Evolutionary conservation across 2,113 vertebrate species (phyloP).

Genomic region (Emberiza fucata): DNA sequence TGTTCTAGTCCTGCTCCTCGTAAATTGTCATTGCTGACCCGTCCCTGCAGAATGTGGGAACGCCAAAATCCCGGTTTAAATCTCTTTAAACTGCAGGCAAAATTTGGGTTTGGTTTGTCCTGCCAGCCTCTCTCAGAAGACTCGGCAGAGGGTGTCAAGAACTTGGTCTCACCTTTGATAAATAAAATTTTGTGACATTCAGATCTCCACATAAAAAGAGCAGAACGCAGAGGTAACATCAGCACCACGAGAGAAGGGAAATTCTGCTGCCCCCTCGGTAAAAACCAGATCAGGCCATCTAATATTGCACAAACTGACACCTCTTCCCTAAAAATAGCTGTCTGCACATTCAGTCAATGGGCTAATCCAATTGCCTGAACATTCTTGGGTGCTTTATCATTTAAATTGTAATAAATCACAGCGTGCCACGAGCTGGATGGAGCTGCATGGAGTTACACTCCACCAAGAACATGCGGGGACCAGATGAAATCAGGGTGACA

Average conservation of each 20-base stretch:
- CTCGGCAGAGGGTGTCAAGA: neutral
- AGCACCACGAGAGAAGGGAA: neutral
- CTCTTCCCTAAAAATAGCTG: slow-evolving; percentile 69
- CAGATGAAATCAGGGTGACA: slow-evolving; percentile 61
- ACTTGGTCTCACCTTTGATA: neutral
- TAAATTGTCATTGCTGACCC: neutral
- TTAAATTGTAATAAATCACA: slow-evolving; percentile 76
- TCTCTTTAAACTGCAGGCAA: neutral
- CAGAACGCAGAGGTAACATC: neutral
- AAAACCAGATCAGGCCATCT: slow-evolving; percentile 31
- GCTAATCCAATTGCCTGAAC: slow-evolving; percentile 74
- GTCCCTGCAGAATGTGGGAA: neutral
- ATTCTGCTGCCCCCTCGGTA: neutral
- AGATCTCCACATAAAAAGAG: neutral
- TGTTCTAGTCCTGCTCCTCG: neutral
- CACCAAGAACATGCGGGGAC: slow-evolving; percentile 61
- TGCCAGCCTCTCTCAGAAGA: neutral
- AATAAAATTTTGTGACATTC: neutral
- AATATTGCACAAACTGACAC: slow-evolving; percentile 50
- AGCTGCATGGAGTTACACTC: slow-evolving; percentile 43
- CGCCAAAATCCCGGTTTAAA: neutral
- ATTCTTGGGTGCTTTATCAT: slow-evolving; percentile 74
- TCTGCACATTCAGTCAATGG: slow-evolving; percentile 71
- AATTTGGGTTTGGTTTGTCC: neutral
- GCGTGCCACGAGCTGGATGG: slow-evolving; percentile 50